Conservation (phyloP, 2,888 invertebrate genomes). For the Kuschelorhynchus macadamiae region DNA sequence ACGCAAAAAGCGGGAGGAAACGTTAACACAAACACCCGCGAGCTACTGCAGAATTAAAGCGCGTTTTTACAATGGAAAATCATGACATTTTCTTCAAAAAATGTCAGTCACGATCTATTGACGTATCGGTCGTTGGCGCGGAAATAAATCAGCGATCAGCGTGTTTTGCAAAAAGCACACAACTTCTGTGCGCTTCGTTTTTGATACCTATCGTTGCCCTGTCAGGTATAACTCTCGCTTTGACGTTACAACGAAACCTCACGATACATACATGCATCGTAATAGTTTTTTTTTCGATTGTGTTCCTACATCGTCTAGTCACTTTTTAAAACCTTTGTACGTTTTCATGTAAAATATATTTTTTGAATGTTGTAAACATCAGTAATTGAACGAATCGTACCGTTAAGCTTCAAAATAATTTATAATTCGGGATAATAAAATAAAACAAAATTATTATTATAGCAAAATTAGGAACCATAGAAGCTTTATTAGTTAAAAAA, state of each 20-base stretch:
- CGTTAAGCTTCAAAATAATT: too few species aligned
- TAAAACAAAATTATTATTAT: too few species aligned
- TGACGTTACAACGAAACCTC: too few species aligned
- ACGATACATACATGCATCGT: not conserved
- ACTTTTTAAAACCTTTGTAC: too few species aligned
- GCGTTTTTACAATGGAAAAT: slow-evolving; percentile 1
- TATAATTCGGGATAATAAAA: too few species aligned
- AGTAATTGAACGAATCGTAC: too few species aligned
- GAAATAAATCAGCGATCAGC: slow-evolving; percentile 25
- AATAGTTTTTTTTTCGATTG: too few species aligned
- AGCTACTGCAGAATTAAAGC: not conserved
- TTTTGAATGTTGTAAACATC: too few species aligned
- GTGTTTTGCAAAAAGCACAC: slow-evolving; percentile 8
- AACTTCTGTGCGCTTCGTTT: slow-evolving; percentile 16
- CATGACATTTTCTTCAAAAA: slow-evolving; percentile 13
- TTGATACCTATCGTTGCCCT: slow-evolving; percentile 19
- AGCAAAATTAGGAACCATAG: too few species aligned
- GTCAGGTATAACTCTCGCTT: slow-evolving; percentile 10
- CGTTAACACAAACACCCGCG: not conserved
- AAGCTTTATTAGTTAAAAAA: too few species aligned
- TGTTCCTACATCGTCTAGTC: too few species aligned
- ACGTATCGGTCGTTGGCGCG: slow-evolving; percentile 15
- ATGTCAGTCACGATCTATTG: slow-evolving; percentile 25
- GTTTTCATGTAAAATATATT: too few species aligned
- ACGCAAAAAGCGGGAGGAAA: not conserved